A percentile compares a stretch with the other conserved stretches of the same genome.
Conservation (phyloP, 2,888 invertebrate genomes). For the Micoletzkya japonica region DNA sequence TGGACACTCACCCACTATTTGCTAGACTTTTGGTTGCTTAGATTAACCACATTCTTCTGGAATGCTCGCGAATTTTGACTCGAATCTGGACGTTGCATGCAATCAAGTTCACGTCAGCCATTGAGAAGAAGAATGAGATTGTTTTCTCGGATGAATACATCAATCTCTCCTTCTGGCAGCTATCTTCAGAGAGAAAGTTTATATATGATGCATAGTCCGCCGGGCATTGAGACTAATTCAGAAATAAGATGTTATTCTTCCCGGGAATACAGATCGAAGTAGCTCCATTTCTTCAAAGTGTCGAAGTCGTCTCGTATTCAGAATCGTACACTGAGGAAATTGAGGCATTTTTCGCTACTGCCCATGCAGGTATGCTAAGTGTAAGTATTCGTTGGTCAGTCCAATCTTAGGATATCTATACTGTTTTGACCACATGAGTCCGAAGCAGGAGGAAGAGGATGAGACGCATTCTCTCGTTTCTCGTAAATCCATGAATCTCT, state of each 20-base stretch:
- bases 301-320: constrained; percentile 34
- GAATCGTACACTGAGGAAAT: constrained; percentile 31
- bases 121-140: constrained; percentile 36
- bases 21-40: not conserved
- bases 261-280: constrained; percentile 48
- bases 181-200: constrained; percentile 36
- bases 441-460: constrained; percentile 30
- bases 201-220: not conserved
- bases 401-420: constrained; percentile 33
- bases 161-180: constrained; percentile 42
- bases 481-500: constrained; percentile 7
- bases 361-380: constrained; percentile 4
- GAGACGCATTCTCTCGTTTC: constrained; percentile 22
- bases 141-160: constrained; percentile 33
- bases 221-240: constrained; percentile 15
- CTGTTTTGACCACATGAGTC: constrained; percentile 32
- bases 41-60: constrained; percentile 28
- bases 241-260: constrained; percentile 44
- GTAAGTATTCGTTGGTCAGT: not conserved
- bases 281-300: constrained; percentile 40
- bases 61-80: constrained; percentile 29
- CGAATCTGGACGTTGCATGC: constrained; percentile 35
- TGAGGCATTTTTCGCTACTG: constrained; percentile 29
- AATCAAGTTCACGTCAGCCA: constrained; percentile 33
- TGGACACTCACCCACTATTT: not conserved